Conservation (phyloP, 2,888 invertebrate species). For the Amiota communis region DNA sequence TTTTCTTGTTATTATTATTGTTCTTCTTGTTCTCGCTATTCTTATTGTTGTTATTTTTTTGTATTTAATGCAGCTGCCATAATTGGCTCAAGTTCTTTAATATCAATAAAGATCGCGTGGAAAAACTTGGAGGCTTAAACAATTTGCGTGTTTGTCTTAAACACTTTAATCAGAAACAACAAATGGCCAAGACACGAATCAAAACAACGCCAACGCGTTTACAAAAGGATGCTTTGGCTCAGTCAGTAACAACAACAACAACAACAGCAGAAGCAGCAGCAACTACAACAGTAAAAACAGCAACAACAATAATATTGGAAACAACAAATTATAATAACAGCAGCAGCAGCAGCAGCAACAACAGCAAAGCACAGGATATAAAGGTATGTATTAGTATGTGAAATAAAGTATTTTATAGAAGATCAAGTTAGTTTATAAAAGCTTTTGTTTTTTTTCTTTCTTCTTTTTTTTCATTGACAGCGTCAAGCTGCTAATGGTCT, state of each 20-base stretch:
- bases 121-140: conserved; percentile 57
- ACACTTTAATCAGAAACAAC: conserved; percentile 58
- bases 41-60: not conserved
- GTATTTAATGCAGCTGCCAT: conserved; percentile 57
- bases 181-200: conserved; percentile 69
- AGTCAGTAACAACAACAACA: conserved; percentile 39
- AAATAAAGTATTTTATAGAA: conserved; percentile 16
- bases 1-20: not conserved
- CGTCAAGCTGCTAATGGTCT: too few relatives aligned
- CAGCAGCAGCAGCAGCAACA: conserved; percentile 21
- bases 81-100: conserved; percentile 64
- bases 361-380: not conserved
- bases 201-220: conserved; percentile 68
- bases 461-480: too few relatives aligned
- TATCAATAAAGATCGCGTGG: conserved; percentile 52
- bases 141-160: conserved; percentile 64
- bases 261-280: too few relatives aligned
- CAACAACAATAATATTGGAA: conserved; percentile 12
- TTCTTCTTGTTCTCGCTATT: not conserved
- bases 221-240: conserved; percentile 57
- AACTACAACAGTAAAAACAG: conserved; percentile 3
- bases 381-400: conserved; percentile 39
- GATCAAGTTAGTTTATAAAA: too few relatives aligned
- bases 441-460: too few relatives aligned
- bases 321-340: conserved; percentile 35